Percentiles rank a stretch among this genome's conserved stretches.
Evolutionary conservation across 1,140 invertebrate species (phyloP).

Genomic region (Maniola jurtina): DNA sequence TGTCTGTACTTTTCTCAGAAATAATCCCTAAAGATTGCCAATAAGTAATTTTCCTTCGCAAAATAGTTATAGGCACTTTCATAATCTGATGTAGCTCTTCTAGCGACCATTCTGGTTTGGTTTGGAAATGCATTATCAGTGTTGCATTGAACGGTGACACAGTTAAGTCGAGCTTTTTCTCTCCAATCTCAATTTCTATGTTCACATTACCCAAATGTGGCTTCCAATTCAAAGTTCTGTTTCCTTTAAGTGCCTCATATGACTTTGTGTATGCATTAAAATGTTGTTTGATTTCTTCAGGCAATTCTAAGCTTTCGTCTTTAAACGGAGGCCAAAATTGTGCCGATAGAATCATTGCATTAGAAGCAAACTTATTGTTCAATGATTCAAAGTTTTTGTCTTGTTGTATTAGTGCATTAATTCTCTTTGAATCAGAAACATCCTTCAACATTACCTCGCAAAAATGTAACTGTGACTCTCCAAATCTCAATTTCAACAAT

Average conservation of each 20-base stretch:
- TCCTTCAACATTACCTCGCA: constrained; percentile 99
- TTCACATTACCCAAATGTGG: constrained; percentile 95
- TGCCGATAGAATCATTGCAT: constrained; percentile 95
- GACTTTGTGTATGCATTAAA: constrained; percentile 93
- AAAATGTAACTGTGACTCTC: constrained; percentile 96
- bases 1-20: constrained; percentile 86
- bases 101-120: constrained; percentile 90
- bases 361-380: constrained; percentile 82
- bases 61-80: constrained; percentile 89
- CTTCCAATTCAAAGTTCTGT: constrained; percentile 96
- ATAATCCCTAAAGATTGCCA: constrained; percentile 95
- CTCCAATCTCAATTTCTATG: constrained; percentile 94
- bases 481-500: constrained; percentile 96
- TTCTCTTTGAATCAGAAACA: constrained; percentile 91
- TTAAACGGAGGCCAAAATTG: constrained; percentile 99
- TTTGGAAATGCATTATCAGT: constrained; percentile 96
- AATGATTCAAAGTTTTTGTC: constrained; percentile 81
- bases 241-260: constrained; percentile 96
- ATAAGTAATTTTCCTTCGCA: constrained; percentile 92
- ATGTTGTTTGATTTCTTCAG: constrained; percentile 88
- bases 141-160: constrained; percentile 96
- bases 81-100: constrained; percentile 91
- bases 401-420: constrained; percentile 93
- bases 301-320: constrained; percentile 94
- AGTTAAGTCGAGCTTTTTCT: constrained; percentile 88